Evolutionary conservation across 2,113 vertebrate species (phyloP).

Genomic region (Grus americana): DNA sequence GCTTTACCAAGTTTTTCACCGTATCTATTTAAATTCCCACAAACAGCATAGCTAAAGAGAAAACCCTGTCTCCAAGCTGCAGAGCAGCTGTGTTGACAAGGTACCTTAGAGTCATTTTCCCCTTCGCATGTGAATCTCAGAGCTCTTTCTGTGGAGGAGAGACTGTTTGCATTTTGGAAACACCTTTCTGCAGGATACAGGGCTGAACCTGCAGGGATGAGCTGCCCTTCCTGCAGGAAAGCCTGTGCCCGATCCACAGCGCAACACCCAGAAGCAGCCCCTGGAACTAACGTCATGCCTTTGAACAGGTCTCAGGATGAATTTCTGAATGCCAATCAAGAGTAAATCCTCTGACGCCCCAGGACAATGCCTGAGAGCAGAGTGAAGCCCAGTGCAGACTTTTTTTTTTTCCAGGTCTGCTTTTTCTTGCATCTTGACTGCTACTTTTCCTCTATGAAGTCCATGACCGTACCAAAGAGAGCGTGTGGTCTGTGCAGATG

Average conservation of each 20-base stretch:
- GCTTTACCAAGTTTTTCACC: background rate
- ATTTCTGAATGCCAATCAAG: background rate
- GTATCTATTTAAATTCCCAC: background rate
- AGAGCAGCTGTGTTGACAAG: background rate
- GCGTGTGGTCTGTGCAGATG: background rate
- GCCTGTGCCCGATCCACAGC: too few species aligned
- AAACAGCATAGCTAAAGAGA: background rate
- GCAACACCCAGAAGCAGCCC: accelerated
- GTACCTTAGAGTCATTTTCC: background rate
- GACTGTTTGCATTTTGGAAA: background rate
- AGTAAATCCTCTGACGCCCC: background rate
- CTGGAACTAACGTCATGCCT: background rate
- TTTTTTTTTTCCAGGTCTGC: background rate
- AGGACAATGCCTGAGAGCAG: background rate
- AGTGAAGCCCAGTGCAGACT: background rate
- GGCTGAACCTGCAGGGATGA: background rate
- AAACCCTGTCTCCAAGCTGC: background rate
- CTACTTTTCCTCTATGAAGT: background rate
- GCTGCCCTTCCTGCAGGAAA: background rate
- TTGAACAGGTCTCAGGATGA: background rate
- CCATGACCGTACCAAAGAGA: background rate
- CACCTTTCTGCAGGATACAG: background rate
- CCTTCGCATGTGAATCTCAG: accelerated
- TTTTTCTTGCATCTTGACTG: background rate
- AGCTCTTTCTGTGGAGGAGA: background rate